These are phyloP conservation scores for Morelia viridis DNA, from an alignment of 2,797 vertebrate genomes.

Conservation along the genomic window DNA sequence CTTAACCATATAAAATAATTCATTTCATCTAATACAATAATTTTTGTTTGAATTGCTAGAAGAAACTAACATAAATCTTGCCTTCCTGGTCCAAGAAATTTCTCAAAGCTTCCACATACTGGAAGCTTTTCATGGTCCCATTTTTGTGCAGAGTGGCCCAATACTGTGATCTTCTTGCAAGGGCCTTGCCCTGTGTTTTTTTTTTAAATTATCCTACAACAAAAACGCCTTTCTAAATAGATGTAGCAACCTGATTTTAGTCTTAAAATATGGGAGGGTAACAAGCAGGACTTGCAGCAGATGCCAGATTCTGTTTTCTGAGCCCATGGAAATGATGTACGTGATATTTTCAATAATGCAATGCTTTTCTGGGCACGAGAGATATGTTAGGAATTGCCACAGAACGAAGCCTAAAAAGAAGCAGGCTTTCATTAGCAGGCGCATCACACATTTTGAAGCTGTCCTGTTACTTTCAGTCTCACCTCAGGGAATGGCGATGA, in stretches of 20 bases:
- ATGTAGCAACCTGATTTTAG: background rate
- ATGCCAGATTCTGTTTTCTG: background rate
- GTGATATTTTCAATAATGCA: slow-evolving; percentile 3
- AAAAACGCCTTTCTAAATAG: background rate
- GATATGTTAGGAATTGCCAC: background rate
- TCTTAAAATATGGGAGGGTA: background rate
- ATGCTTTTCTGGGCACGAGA: background rate
- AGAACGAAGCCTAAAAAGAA: background rate
- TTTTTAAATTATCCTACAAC: background rate
- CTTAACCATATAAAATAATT: background rate
- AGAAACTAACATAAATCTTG: background rate
- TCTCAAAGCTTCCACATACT: background rate
- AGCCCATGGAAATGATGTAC: background rate
- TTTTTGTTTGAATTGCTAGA: background rate
- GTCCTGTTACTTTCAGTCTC: background rate
- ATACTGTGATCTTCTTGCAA: background rate
- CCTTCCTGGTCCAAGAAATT: background rate
- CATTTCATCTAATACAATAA: background rate
- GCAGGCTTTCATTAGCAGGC: background rate
- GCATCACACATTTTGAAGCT: background rate
- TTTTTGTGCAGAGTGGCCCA: background rate
- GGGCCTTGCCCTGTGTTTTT: background rate
- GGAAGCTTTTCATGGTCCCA: background rate
- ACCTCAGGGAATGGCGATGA: background rate
- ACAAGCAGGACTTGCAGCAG: background rate